These are phyloP conservation scores for Cyanoderma ruficeps DNA, from an alignment of 2,113 vertebrate species.

Conservation along the genomic window DNA sequence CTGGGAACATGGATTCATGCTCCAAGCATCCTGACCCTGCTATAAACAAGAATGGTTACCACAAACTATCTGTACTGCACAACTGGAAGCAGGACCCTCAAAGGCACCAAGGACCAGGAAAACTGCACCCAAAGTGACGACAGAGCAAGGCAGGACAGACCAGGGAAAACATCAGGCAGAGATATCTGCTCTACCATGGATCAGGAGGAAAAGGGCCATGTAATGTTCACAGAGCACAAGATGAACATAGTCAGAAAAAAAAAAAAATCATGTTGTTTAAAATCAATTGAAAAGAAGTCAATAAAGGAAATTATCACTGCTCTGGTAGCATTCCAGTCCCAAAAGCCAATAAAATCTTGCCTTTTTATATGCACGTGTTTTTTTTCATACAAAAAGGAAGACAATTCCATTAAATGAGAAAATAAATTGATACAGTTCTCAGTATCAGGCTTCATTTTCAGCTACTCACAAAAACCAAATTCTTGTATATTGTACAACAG, in stretches of 20 bases:
- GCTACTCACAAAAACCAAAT: not conserved
- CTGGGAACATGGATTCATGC: not conserved
- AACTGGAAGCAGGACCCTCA: not conserved
- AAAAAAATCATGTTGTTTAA: not conserved
- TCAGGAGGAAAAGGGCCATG: not conserved
- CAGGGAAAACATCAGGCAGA: not conserved
- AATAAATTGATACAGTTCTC: not conserved
- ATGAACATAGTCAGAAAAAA: not conserved
- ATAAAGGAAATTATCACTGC: not conserved
- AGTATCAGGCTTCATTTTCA: not conserved
- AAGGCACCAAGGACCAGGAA: not conserved
- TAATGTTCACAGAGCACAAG: not conserved
- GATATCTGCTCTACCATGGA: not conserved
- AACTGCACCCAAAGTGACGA: not conserved
- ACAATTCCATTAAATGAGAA: not conserved
- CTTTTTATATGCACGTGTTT: not conserved
- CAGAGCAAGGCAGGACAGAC: not conserved
- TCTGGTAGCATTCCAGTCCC: not conserved
- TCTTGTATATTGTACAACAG: not conserved
- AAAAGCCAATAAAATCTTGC: not conserved
- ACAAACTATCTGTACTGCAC: not conserved
- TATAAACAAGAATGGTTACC: not conserved
- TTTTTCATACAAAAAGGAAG: not conserved
- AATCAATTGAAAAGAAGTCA: not conserved
- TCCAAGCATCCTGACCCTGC: not conserved